Percentiles rank a stretch among this genome's conserved stretches.
phyloP scores from a whole-genome alignment of 2,113 vertebrate genomes.

The Saccopteryx bilineata region DNA sequence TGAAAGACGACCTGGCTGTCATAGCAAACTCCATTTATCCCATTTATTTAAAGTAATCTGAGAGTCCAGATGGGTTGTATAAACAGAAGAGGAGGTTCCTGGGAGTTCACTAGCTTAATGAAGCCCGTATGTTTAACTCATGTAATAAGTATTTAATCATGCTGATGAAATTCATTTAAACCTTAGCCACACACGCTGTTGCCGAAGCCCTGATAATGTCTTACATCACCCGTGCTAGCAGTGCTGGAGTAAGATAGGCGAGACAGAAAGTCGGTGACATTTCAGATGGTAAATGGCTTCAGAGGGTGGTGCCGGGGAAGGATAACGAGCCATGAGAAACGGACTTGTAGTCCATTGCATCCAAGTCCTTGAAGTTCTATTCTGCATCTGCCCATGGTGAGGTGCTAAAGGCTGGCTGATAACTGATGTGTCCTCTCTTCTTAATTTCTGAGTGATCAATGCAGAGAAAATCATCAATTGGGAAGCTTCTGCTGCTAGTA shows the following conservation, averaged over 20 bases:
- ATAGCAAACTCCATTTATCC: constrained; percentile 85
- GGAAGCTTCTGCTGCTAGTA: background rate
- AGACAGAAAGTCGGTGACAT: constrained; percentile 31
- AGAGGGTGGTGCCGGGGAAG: background rate
- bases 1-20: constrained; percentile 84
- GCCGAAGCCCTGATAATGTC: constrained; percentile 45
- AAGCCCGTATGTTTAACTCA: constrained; percentile 89
- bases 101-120: constrained; percentile 87
- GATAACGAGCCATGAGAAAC: background rate
- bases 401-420: background rate
- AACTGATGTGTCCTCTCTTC: background rate
- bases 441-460: background rate
- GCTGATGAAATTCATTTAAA: constrained; percentile 87
- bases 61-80: constrained; percentile 88
- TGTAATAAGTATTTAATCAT: constrained; percentile 90
- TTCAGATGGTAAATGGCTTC: constrained; percentile 36
- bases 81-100: constrained; percentile 88
- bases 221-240: background rate
- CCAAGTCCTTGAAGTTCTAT: background rate
- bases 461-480: background rate
- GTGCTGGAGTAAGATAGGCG: background rate
- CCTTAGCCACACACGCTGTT: constrained; percentile 85
- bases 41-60: constrained; percentile 84
- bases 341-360: background rate
- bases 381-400: background rate